Base-by-base conservation (phyloP, 2,113 vertebrate species). In the Ageneiosus marmoratus region DNA sequence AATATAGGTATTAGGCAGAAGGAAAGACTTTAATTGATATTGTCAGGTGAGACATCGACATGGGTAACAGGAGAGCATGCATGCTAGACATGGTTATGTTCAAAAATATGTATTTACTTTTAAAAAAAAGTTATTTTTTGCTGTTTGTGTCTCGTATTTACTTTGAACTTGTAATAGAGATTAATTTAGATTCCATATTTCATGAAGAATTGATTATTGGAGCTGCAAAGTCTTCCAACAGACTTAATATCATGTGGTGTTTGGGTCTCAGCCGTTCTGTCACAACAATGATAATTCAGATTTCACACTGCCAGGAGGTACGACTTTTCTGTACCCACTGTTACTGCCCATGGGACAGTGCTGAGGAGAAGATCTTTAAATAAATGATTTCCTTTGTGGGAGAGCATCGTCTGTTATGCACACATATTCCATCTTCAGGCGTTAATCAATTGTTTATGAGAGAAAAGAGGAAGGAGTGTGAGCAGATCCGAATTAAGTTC, bases 341-440 rank as follows among this genome's bases (percentile, higher is more conserved):
- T 27, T 51, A 10, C 29, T 79, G 77, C 83, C 83, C 32, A 62
- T 15, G 83, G 79, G 65, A 82, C n/a, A 29, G 51, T 7, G 72
- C 46, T 73, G 80, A 73, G 29, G 65, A 32, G 53, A 44, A 73
- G 65, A 74, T 77, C 81, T 74, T 85, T 82, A 78, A 72, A 63
- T 73, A 63, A 85, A 85, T 60, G 6, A 81, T 77, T 41, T 72
- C 27, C 79, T 77, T n/a, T 29, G 2, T n/a, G 79, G 53, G 74
- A 75, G 32, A 32, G 16, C 65, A 53, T 56, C 18, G 6, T 67
- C 83, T 80, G 70, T 72, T 72, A 55, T 22, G 46, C 24, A 70
- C 5, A 18, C 29, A 41, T 37, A 37, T 72, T 29, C n/a, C n/a
- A 41, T 44, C 51, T 81, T 46, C 22, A 72, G 67, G 37, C 48